Percentiles rank a stretch among this genome's conserved stretches.
Evolutionary conservation across 2,113 vertebrate genomes (phyloP).

Genomic region (Rhegmatorhina hoffmannsi): DNA sequence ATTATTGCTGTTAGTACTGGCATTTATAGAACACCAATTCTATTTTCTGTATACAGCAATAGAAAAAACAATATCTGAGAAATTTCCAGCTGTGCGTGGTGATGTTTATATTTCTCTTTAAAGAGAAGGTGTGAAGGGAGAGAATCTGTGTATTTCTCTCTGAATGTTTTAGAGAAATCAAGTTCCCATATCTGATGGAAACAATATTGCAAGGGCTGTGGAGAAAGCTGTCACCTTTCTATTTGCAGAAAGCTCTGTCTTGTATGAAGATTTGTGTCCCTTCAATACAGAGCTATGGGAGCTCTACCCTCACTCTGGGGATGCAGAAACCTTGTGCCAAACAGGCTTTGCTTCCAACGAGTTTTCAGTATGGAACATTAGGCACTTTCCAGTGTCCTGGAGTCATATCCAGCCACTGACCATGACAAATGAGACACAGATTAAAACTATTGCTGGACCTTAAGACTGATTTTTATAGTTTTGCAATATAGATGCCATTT

Average conservation of each 20-base stretch:
- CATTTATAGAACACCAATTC: background rate
- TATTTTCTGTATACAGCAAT: background rate
- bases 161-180: background rate
- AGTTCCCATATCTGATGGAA: background rate
- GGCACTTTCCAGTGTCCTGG: background rate
- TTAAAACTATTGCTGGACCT: background rate
- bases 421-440: background rate
- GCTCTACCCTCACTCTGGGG: background rate
- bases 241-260: background rate
- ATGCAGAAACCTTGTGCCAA: background rate
- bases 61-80: background rate
- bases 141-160: background rate
- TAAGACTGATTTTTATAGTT: background rate
- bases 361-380: background rate
- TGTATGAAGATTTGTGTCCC: background rate
- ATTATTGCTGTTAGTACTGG: background rate
- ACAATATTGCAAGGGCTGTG: background rate
- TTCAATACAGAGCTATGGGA: background rate
- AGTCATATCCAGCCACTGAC: background rate
- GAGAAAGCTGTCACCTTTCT: background rate
- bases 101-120: background rate
- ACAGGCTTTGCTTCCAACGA: background rate
- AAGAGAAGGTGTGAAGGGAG: background rate
- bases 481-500: background rate
- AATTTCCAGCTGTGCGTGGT: background rate